Evolutionary conservation across 2,888 invertebrate genomes (phyloP).

Genomic region (Notodonta dromedarius): DNA sequence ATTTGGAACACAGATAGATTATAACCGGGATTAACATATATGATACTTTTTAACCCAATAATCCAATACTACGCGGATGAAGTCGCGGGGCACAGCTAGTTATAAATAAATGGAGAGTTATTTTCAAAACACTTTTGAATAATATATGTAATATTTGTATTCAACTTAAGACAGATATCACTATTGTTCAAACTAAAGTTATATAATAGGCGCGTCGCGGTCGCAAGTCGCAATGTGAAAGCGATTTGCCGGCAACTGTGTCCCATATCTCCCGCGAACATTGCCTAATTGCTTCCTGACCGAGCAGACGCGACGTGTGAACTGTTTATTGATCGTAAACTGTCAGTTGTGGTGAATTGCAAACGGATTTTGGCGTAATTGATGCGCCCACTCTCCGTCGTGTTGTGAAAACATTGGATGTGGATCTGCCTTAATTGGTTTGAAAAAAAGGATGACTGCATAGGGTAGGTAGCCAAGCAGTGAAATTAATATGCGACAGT

Average conservation of each 20-base stretch:
- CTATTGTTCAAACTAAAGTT: background rate
- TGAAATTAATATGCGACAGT: too few relatives aligned
- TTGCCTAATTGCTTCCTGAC: conserved; percentile 56
- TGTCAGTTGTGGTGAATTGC: conserved; percentile 39
- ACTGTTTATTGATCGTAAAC: conserved; percentile 68
- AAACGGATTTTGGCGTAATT: conserved; percentile 38
- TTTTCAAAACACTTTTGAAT: too few relatives aligned
- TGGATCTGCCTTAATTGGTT: conserved; percentile 32
- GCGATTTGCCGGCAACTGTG: conserved; percentile 46
- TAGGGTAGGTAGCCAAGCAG: too few relatives aligned
- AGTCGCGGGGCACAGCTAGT: too few relatives aligned
- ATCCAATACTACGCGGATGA: too few relatives aligned
- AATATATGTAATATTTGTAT: too few relatives aligned
- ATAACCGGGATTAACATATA: too few relatives aligned
- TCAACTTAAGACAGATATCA: too few relatives aligned
- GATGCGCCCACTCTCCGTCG: conserved; percentile 24
- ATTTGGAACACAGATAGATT: too few relatives aligned
- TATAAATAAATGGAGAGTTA: too few relatives aligned
- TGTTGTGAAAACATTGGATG: conserved; percentile 22
- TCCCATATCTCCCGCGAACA: conserved; percentile 50
- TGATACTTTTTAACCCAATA: too few relatives aligned
- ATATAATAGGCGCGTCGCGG: conserved; percentile 23
- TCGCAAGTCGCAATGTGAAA: conserved; percentile 50
- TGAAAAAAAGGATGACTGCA: background rate
- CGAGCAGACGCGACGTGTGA: conserved; percentile 60